Percentiles rank a stretch among this genome's conserved stretches.
Evolutionary conservation across 2,113 vertebrate genomes (phyloP).

Genomic region (Oenanthe oenanthe): DNA sequence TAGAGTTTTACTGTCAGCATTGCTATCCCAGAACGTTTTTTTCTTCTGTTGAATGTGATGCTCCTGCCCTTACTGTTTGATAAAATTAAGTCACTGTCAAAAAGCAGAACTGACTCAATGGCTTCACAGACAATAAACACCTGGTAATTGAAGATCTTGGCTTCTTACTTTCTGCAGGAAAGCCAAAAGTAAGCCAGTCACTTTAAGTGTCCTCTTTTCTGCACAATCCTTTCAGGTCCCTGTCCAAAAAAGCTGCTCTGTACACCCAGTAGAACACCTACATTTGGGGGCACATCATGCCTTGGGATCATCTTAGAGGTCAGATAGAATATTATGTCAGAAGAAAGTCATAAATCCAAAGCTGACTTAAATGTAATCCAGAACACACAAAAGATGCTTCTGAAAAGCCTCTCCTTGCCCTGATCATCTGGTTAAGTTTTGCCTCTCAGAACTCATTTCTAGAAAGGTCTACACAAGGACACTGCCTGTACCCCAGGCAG

Average conservation of each 20-base stretch:
- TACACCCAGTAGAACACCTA: background rate
- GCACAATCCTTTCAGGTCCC: background rate
- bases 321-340: background rate
- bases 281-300: background rate
- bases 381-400: background rate
- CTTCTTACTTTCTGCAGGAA: background rate
- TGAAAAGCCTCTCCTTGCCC: background rate
- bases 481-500: background rate
- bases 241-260: background rate
- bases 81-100: background rate
- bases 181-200: background rate
- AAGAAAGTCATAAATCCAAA: background rate
- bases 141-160: background rate
- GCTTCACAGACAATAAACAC: background rate
- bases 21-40: background rate
- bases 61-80: background rate
- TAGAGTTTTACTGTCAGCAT: background rate
- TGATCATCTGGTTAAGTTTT: background rate
- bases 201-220: background rate
- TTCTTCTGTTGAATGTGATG: background rate
- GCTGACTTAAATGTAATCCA: background rate
- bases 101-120: background rate
- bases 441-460: background rate
- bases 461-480: background rate
- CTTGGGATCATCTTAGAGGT: background rate